These are phyloP conservation scores for Dendropsophus ebraccatus DNA, from an alignment of 2,113 vertebrate species.

Conservation along the genomic window DNA sequence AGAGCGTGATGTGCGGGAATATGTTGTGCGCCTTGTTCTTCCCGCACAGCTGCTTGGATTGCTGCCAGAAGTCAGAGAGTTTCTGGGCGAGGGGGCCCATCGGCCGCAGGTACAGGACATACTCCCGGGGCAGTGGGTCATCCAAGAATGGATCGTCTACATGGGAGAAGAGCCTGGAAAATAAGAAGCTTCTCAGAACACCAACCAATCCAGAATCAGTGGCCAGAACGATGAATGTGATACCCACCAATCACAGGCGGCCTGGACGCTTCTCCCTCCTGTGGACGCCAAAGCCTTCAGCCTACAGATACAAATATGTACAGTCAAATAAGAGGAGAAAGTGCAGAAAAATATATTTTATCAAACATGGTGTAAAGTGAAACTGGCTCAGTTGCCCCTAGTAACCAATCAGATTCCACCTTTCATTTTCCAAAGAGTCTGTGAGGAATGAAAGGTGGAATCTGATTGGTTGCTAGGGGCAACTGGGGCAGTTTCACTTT, in stretches of 20 bases:
- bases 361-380: too few species aligned
- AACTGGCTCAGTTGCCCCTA: too few species aligned
- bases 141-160: slow-evolving; percentile 95
- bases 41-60: slow-evolving; percentile 91
- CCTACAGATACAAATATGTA: slow-evolving; percentile 65
- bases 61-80: slow-evolving; percentile 94
- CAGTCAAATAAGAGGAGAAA: neutral
- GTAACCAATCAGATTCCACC: too few species aligned
- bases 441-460: too few species aligned
- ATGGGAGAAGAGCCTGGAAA: slow-evolving; percentile 94
- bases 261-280: slow-evolving; percentile 94
- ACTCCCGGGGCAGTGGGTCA: slow-evolving; percentile 91
- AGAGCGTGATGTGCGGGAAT: slow-evolving; percentile 97
- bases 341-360: too few species aligned
- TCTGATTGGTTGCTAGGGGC: too few species aligned
- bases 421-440: too few species aligned
- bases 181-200: neutral
- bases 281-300: slow-evolving; percentile 95
- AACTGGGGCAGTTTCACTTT: too few species aligned
- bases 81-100: slow-evolving; percentile 92
- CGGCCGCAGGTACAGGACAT: slow-evolving; percentile 94
- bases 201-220: too few species aligned
- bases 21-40: slow-evolving; percentile 99
- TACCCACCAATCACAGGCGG: slow-evolving; percentile 98
- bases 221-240: slow-evolving; percentile 61